These are phyloP conservation scores for Argentina silus DNA, from an alignment of 2,797 vertebrate genomes.

Conservation along the genomic window DNA sequence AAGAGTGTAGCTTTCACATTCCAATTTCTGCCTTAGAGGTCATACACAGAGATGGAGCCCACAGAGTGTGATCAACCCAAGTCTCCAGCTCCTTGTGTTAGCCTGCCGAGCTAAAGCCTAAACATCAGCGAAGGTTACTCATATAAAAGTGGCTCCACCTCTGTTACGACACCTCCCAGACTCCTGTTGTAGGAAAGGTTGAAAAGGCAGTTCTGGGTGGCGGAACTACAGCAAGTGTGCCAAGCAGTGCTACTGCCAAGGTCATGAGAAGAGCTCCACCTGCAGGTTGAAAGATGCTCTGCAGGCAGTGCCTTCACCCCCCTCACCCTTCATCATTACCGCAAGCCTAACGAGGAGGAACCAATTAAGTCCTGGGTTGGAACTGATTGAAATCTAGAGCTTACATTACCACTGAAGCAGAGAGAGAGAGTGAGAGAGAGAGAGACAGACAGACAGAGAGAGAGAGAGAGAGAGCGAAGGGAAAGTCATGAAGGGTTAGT, in stretches of 20 bases:
- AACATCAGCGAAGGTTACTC: too few species aligned
- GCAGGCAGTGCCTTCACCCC: background rate
- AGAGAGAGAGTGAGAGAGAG: background rate
- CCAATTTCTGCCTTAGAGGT: too few species aligned
- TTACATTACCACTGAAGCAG: background rate
- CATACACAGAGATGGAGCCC: too few species aligned
- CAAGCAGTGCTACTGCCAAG: background rate
- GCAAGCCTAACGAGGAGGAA: background rate
- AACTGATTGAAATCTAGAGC: constrained; percentile 4
- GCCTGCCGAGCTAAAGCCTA: too few species aligned
- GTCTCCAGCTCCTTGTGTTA: too few species aligned
- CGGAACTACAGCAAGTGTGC: too few species aligned
- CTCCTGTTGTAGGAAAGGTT: background rate
- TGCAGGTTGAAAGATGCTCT: constrained; percentile 28
- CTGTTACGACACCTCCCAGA: too few species aligned
- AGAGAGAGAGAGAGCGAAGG: too few species aligned
- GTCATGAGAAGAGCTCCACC: constrained; percentile 37
- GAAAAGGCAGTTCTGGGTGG: background rate
- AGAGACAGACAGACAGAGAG: background rate
- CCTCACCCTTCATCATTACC: background rate
- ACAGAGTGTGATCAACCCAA: too few species aligned
- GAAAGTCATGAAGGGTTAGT: background rate
- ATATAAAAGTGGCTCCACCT: too few species aligned
- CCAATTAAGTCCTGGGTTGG: background rate
- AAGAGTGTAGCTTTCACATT: too few species aligned